A percentile compares a stretch with the other conserved stretches of the same genome.
phyloP scores from a whole-genome alignment of 2,113 vertebrate species.

The Andinoacara biseriatus region DNA sequence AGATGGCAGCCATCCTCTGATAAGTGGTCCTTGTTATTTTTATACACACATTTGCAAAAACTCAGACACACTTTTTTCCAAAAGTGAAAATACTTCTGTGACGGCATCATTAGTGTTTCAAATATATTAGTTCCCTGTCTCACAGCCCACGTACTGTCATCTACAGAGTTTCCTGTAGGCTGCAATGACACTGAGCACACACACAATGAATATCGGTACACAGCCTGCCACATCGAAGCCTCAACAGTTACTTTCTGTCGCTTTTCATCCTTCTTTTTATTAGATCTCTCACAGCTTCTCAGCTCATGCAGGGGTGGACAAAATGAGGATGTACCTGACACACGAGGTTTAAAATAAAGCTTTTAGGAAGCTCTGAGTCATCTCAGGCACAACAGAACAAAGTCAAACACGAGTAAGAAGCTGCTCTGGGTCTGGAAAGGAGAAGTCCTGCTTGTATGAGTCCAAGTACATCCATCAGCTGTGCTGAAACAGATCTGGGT shows the following conservation, averaged over 20 bases:
- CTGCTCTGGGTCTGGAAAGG: neutral
- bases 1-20: neutral
- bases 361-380: neutral
- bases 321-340: neutral
- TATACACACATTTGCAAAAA: neutral
- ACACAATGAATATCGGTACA: neutral
- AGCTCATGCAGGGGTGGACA: neutral
- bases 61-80: neutral
- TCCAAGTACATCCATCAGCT: neutral
- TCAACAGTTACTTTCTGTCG: neutral
- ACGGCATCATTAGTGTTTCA: slow-evolving; percentile 3
- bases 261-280: slow-evolving; percentile 5
- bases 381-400: neutral
- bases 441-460: neutral
- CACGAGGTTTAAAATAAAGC: neutral
- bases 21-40: neutral
- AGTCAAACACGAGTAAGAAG: neutral
- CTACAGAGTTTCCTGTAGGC: neutral
- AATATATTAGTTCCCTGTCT: neutral
- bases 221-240: neutral
- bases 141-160: neutral
- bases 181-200: neutral
- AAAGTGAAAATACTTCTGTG: neutral
- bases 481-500: neutral
- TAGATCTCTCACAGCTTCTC: neutral